A percentile compares a stretch with the other conserved stretches of the same genome.
Evolutionary conservation across 2,113 vertebrate genomes (phyloP).

Genomic region (Recurvirostra avosetta): DNA sequence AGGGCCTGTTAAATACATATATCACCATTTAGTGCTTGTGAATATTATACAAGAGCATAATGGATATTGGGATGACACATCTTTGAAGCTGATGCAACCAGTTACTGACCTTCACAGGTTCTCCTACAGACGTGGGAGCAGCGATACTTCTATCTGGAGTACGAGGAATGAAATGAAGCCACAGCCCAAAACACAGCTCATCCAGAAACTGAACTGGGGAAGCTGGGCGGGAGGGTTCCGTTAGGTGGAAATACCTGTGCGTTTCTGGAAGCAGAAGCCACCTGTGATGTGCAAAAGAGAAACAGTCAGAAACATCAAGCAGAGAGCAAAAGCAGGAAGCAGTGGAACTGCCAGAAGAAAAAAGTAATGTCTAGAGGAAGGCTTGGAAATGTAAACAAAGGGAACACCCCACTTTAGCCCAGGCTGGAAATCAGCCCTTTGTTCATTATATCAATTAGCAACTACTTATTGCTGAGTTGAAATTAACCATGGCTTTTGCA

Average conservation of each 20-base stretch:
- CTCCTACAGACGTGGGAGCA: neutral
- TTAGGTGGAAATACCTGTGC: neutral
- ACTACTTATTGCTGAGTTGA: too few species aligned
- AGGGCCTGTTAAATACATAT: neutral
- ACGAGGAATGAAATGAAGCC: neutral
- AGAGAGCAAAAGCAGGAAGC: neutral
- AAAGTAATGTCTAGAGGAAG: neutral
- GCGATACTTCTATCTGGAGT: neutral
- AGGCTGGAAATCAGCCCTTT: neutral
- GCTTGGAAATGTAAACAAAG: neutral
- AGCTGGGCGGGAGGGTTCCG: neutral
- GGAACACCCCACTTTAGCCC: neutral
- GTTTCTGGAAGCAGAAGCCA: neutral
- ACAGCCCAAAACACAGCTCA: neutral
- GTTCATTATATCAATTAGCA: neutral
- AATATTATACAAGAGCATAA: neutral
- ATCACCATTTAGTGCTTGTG: neutral
- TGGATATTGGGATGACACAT: neutral
- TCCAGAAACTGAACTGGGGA: neutral
- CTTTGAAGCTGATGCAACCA: neutral
- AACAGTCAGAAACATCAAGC: neutral
- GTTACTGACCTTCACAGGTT: neutral
- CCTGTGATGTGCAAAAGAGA: neutral
- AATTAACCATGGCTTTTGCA: too few species aligned
- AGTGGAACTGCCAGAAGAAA: neutral